Conservation (phyloP, 92 coral and sea anemone species). For the Galaxea fascicularis region DNA sequence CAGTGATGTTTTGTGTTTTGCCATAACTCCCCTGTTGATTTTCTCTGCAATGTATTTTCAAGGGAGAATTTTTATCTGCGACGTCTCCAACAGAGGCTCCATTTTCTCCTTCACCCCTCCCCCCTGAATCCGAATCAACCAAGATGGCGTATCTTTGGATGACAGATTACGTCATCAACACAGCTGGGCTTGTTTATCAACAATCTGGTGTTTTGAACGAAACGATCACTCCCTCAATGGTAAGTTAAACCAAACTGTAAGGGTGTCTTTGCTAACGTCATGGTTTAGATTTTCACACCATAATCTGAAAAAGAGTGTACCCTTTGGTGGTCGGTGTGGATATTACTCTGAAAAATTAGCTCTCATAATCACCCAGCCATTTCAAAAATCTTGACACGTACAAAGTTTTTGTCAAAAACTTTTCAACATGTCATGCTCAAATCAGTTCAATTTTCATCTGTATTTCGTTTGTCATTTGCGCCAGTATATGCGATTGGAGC, state of each 20-base stretch:
- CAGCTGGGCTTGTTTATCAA: conserved; percentile 93
- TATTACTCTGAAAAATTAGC: too few species aligned
- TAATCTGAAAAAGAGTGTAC: too few species aligned
- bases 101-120: conserved; percentile 79
- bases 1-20: not conserved
- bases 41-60: not conserved
- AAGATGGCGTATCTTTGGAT: conserved; percentile 87
- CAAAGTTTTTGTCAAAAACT: too few species aligned
- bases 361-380: too few species aligned
- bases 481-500: too few species aligned
- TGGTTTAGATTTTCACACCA: too few species aligned
- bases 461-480: too few species aligned
- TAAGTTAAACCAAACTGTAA: conserved; percentile 47
- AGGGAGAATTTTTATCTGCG: conserved; percentile 96
- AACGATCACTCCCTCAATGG: conserved; percentile 82
- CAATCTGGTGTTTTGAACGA: conserved; percentile 79
- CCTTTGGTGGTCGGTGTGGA: too few species aligned
- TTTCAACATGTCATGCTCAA: too few species aligned
- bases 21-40: not conserved
- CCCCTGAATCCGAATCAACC: conserved; percentile 63
- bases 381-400: too few species aligned
- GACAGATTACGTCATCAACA: conserved; percentile 89
- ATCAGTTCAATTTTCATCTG: too few species aligned
- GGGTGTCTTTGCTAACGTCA: not conserved
- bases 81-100: conserved; percentile 90